Conservation (phyloP, 2,797 vertebrate genomes). For the Xiphophorus birchmanni region DNA sequence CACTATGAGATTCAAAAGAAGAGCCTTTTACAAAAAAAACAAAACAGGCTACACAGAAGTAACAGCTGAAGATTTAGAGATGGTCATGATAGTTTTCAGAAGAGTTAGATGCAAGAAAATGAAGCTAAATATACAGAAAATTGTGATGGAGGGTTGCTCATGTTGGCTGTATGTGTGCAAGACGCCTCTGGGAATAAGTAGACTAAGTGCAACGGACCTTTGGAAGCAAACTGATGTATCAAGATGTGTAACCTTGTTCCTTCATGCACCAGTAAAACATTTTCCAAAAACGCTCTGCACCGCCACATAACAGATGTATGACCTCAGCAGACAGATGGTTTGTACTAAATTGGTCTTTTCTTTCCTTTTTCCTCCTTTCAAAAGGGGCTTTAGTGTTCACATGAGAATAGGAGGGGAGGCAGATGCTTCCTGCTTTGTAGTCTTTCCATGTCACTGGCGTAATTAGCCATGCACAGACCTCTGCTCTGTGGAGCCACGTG, state of each 20-base stretch:
- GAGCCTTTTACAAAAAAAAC: constrained; percentile 11
- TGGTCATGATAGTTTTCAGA: neutral
- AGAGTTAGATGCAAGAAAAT: neutral
- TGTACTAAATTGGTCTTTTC: constrained; percentile 58
- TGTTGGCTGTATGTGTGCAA: constrained; percentile 22
- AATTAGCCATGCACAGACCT: constrained; percentile 75
- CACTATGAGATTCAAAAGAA: constrained; percentile 5
- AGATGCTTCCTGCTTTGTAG: constrained; percentile 78
- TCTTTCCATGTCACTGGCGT: constrained; percentile 79
- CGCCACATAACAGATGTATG: constrained; percentile 63
- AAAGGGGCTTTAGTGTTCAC: constrained; percentile 64
- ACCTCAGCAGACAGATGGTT: constrained; percentile 67
- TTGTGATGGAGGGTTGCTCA: neutral
- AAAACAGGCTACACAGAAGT: constrained; percentile 7
- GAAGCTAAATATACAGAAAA: neutral
- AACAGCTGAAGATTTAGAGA: neutral
- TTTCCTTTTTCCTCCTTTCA: constrained; percentile 41
- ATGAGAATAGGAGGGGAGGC: constrained; percentile 53
- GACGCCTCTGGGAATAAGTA: constrained; percentile 33
- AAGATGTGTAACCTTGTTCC: constrained; percentile 56
- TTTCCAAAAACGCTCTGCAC: constrained; percentile 22
- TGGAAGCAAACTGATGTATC: constrained; percentile 46
- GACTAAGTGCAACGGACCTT: constrained; percentile 25
- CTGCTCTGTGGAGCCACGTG: constrained; percentile 57
- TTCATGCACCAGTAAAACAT: constrained; percentile 53